These are phyloP conservation scores for Teleogryllus occipitalis DNA, from an alignment of 1,140 invertebrate genomes.

Conservation along the genomic window DNA sequence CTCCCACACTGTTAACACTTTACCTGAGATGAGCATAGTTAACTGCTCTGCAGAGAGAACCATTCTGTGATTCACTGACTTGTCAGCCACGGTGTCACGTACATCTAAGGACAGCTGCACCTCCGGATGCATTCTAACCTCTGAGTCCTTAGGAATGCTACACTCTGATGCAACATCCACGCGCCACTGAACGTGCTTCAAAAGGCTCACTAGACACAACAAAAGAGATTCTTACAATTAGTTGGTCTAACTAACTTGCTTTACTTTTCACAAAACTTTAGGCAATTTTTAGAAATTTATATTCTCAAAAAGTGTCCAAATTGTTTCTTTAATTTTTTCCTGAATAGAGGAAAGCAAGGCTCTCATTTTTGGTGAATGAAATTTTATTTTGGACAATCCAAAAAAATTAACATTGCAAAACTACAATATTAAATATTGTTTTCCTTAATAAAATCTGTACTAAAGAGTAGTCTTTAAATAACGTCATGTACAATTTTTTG, in stretches of 20 bases:
- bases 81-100: neutral
- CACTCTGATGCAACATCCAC: neutral
- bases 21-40: neutral
- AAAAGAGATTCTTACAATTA: neutral
- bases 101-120: neutral
- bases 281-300: neutral
- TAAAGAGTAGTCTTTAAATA: too few relatives aligned
- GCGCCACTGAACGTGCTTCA: constrained; percentile 14
- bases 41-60: neutral
- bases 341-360: neutral
- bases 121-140: neutral
- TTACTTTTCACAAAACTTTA: neutral
- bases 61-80: neutral
- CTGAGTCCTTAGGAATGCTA: neutral
- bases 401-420: too few relatives aligned
- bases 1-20: neutral
- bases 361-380: neutral
- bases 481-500: too few relatives aligned
- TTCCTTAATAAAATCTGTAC: too few relatives aligned
- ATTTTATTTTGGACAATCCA: too few relatives aligned
- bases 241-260: neutral
- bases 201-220: constrained; percentile 14
- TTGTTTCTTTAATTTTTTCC: neutral
- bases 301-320: neutral
- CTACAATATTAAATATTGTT: too few relatives aligned